These are phyloP conservation scores for Nyctibius grandis DNA, from an alignment of 2,797 vertebrate species.

Conservation along the genomic window DNA sequence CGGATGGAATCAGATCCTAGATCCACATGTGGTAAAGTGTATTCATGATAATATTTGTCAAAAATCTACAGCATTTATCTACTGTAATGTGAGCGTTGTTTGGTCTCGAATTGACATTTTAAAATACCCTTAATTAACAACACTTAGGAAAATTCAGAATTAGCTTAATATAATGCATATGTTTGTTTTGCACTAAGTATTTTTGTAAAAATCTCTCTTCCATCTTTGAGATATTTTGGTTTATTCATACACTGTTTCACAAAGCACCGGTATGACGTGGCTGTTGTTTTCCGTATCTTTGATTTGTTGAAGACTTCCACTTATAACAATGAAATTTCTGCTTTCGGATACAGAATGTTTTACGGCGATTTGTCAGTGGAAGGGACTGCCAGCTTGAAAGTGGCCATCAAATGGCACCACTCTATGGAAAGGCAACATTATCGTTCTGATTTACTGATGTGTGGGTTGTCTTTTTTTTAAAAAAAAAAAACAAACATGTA, in stretches of 20 bases:
- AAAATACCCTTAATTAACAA: background rate
- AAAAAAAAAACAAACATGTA: background rate
- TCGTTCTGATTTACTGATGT: background rate
- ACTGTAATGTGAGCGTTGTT: background rate
- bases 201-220: background rate
- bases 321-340: background rate
- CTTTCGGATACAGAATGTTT: background rate
- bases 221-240: fast-evolving
- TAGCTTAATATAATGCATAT: background rate
- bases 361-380: background rate
- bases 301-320: background rate
- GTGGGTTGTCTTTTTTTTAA: background rate
- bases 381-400: background rate
- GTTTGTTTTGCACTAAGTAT: background rate
- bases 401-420: background rate
- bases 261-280: background rate
- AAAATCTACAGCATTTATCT: background rate
- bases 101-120: background rate
- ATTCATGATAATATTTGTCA: background rate
- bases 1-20: background rate
- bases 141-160: background rate
- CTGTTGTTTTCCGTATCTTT: background rate
- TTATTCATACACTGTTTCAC: background rate
- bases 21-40: background rate
- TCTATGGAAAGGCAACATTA: background rate